phyloP scores from a whole-genome alignment of 2,888 invertebrate genomes.

The Melanostoma mellinum region DNA sequence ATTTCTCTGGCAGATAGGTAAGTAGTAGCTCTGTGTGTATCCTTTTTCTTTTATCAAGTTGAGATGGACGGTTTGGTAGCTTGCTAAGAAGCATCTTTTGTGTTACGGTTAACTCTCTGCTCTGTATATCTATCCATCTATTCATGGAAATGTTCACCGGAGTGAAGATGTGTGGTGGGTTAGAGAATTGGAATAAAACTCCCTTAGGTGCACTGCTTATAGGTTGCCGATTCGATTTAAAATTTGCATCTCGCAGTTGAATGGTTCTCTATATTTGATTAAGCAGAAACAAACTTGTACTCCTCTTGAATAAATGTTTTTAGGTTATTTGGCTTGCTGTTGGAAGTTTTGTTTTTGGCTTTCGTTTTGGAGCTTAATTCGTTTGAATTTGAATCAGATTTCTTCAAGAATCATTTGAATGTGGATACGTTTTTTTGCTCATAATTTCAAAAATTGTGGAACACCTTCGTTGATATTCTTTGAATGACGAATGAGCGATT shows the following conservation, averaged over 20 bases:
- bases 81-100: conserved; percentile 20
- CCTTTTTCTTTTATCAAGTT: conserved; percentile 32
- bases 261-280: too few species aligned
- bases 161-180: background rate
- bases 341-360: too few species aligned
- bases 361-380: too few species aligned
- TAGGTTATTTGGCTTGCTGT: too few species aligned
- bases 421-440: too few species aligned
- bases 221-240: conserved; percentile 6
- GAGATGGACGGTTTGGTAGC: conserved; percentile 7
- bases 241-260: conserved; percentile 14
- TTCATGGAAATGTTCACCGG: background rate
- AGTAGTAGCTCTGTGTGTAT: background rate
- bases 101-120: conserved; percentile 35
- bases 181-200: conserved; percentile 1
- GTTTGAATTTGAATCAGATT: too few species aligned
- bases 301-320: too few species aligned
- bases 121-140: conserved; percentile 11
- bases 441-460: too few species aligned
- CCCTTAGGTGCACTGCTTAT: background rate
- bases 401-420: too few species aligned
- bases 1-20: conserved; percentile 14
- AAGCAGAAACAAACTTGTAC: too few species aligned
- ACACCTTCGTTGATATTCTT: too few species aligned
- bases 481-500: too few species aligned